Base-by-base conservation (phyloP, 2,113 vertebrate genomes). In the Ursus arctos region DNA sequence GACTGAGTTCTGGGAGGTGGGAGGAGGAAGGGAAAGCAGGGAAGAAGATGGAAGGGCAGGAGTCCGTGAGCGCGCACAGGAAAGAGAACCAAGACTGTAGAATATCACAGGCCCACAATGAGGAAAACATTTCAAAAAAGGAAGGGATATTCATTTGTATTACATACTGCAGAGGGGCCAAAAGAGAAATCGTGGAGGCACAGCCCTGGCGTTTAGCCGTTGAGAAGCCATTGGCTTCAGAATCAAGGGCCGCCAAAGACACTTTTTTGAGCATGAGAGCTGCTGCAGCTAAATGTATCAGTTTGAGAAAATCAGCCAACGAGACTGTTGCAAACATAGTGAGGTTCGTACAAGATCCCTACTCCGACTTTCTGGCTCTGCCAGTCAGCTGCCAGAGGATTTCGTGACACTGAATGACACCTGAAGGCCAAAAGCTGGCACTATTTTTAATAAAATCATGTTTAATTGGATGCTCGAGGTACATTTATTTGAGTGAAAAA, bases 151-250 rank as follows among this genome's bases (percentile, higher is more conserved):
- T 89, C 8, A 80, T 16, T 95, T 93, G 53, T 86, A 49, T 77
- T 53, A 43, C 65, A 6, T 77, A 88, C 65, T 88, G 12, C 26
- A 91, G 55, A 36, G 49, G 26, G 47, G 11, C 43, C 43, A 57
- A 74, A 88, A 76, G 31, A 88, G 24, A 84, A 80, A n/a, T 57
- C 47, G 8, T 53, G 2, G 61, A 88, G 16, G 22, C 24, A 63
- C 12, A 81, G 33, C 40, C 36, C 26, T 80, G 76, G 15, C 28
- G 12, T 71, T 96, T 67, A 90, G 21, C 72, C 33, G 40, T 65
- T 88, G 85, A 72, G 40, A 92, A 88, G 21, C 28, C 43, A 86
- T n/a, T 91, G 65, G 11, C 82, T 95, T 98, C 76, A 88, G 24
- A 76, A n/a, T 51, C 49, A 88, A 94, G 76, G n/a, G 92, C 51